phyloP scores from a whole-genome alignment of 2,888 invertebrate species.

The Patella depressa region DNA sequence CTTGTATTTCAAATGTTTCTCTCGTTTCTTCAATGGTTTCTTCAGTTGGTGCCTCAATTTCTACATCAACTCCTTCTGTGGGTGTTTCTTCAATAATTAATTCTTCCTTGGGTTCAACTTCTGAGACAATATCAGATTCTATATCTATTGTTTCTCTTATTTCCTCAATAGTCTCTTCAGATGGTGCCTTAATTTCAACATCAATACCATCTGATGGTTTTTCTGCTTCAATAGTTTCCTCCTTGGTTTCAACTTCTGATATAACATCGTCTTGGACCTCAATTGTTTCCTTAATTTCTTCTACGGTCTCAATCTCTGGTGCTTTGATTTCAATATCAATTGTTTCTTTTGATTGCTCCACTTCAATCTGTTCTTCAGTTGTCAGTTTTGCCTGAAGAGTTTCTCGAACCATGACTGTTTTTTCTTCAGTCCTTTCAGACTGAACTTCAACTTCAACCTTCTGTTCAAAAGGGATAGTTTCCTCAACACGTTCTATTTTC shows the following conservation, averaged over 20 bases:
- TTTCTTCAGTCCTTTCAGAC: too few species aligned
- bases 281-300: slow-evolving; percentile 27
- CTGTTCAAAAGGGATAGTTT: slow-evolving; percentile 29
- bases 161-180: slow-evolving; percentile 30
- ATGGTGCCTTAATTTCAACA: slow-evolving; percentile 29
- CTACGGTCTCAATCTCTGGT: slow-evolving; percentile 31
- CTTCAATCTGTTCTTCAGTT: slow-evolving; percentile 33
- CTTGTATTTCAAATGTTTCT: slow-evolving; percentile 29
- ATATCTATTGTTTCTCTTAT: slow-evolving; percentile 32
- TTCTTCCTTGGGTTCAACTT: slow-evolving; percentile 31
- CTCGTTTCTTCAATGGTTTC: slow-evolving; percentile 25
- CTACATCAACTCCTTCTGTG: slow-evolving; percentile 23
- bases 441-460: slow-evolving; percentile 14
- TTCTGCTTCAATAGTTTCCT: slow-evolving; percentile 17
- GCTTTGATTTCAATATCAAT: slow-evolving; percentile 27
- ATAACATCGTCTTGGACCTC: neutral
- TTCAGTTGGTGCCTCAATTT: slow-evolving; percentile 23
- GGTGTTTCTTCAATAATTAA: slow-evolving; percentile 20
- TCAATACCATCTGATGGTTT: slow-evolving; percentile 24
- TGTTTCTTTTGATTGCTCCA: slow-evolving; percentile 29
- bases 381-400: slow-evolving; percentile 9
- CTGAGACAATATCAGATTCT: slow-evolving; percentile 28
- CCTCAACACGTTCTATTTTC: slow-evolving; percentile 26
- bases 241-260: slow-evolving; percentile 11
- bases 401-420: neutral